Evolutionary conservation across 2,113 vertebrate species (phyloP), one percentile per base, ranked within the genome.

Genomic region (Pedionomus torquatus): DNA sequence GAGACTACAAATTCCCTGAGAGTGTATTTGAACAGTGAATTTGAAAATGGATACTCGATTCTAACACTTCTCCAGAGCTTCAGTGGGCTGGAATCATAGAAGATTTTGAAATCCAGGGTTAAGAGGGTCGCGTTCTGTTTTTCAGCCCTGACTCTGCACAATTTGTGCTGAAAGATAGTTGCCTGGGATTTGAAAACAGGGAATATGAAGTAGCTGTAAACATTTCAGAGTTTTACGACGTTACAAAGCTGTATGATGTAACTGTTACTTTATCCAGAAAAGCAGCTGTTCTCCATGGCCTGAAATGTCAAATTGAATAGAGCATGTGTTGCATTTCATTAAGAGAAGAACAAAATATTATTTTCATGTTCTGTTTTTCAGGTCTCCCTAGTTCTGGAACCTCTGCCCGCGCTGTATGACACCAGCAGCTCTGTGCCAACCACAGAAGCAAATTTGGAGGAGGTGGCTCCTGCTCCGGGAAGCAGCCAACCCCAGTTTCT

Each of bases 341-440:
- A 26, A 70, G 46, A 63, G 57, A 58, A 46, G 2, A 55, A 18
- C 0, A 0, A 26, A 71, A 35, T 35, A 8, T 14, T 64, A 0
- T 39, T 78, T 92, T 54, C n/a, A 5, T 5, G 2, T 37, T 17
- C n/a, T 95, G 13, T 77, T 37, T 90, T 94, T 66, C 87, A 99
- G 99, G 98, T 99, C 44, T 99, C 99, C 0, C 98, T 99, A 26
- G 96, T 87, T 87, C 92, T 99, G 39, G 99, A 99, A 82, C 98
- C 99, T 68, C 96, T 99, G 58, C 98, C 98, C 55, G 99, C 98
- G 66, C 93, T 96, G 15, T 99, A 98, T 10, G 97, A 98, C 83
- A 98, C 98, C 96, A 98, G 97, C 90, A 98, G 90, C 96, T 98
- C 98, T 43, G 11, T 97, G 77, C 98, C 96, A 3, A 69, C 96